Conservation (phyloP, 2,888 invertebrate genomes). For the Limnephilus rhombicus region DNA sequence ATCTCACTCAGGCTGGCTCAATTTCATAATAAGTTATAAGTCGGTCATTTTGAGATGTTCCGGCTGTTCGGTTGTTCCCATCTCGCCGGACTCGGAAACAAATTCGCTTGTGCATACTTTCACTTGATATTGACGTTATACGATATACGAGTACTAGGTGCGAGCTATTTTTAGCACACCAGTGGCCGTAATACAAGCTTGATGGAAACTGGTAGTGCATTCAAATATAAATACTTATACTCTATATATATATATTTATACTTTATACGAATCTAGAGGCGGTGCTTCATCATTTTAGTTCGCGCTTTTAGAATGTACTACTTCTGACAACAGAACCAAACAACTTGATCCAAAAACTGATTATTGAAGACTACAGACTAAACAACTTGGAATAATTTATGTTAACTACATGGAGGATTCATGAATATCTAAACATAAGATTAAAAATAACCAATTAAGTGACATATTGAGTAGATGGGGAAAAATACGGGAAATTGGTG, state of each 20-base stretch:
- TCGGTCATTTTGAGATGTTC: conserved; percentile 50
- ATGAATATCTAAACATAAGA: no score
- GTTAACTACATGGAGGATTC: no score
- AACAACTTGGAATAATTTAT: no score
- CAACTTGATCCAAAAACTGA: not conserved
- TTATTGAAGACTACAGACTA: no score
- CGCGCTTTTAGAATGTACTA: not conserved
- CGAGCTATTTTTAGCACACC: conserved; percentile 52
- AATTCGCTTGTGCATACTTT: conserved; percentile 52
- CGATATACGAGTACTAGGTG: not conserved
- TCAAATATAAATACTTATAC: not conserved
- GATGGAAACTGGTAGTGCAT: not conserved
- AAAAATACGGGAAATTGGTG: no score
- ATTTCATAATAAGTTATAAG: conserved; percentile 51
- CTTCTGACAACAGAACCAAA: not conserved
- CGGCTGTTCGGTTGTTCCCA: conserved; percentile 19
- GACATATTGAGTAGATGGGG: no score
- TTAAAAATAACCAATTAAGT: no score
- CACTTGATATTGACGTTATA: conserved; percentile 50
- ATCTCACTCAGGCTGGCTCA: not conserved
- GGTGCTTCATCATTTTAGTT: not conserved
- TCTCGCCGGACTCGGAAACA: conserved; percentile 33
- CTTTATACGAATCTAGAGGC: not conserved
- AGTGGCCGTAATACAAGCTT: not conserved
- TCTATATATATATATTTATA: not conserved